Evolutionary conservation across 2,797 vertebrate species (phyloP).

Genomic region (Myotis vivesi): DNA sequence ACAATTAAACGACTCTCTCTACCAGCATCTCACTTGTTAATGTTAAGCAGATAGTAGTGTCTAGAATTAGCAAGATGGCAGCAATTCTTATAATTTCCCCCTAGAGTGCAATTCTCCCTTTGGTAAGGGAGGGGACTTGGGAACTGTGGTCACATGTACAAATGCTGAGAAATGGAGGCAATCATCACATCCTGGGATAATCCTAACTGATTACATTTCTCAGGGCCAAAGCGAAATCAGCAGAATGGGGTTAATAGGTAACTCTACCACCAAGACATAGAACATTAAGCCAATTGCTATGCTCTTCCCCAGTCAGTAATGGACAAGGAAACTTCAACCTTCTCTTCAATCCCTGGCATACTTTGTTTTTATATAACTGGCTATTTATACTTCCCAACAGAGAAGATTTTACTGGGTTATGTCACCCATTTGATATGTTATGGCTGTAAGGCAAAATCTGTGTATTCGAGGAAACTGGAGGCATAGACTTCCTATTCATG

Average conservation of each 20-base stretch:
- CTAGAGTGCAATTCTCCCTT: neutral
- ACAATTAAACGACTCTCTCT: neutral
- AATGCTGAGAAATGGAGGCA: neutral
- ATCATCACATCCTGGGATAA: neutral
- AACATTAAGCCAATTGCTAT: neutral
- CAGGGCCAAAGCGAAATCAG: neutral
- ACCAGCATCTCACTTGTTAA: neutral
- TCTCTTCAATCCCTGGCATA: neutral
- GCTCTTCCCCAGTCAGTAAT: neutral
- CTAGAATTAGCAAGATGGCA: neutral
- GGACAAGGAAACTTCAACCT: neutral
- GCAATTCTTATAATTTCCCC: neutral
- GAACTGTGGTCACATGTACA: neutral
- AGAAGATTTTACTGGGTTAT: constrained; percentile 25
- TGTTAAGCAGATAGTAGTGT: neutral
- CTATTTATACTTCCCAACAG: neutral
- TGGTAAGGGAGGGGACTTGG: neutral
- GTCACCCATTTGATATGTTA: neutral
- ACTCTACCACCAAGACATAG: neutral
- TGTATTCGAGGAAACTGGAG: constrained; percentile 7
- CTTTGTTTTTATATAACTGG: constrained; percentile 38
- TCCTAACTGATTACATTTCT: neutral
- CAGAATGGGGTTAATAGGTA: neutral
- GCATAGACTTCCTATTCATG: neutral
- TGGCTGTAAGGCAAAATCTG: constrained; percentile 18